Conservation (phyloP, 1,140 invertebrate genomes). For the Agrilus planipennis region DNA sequence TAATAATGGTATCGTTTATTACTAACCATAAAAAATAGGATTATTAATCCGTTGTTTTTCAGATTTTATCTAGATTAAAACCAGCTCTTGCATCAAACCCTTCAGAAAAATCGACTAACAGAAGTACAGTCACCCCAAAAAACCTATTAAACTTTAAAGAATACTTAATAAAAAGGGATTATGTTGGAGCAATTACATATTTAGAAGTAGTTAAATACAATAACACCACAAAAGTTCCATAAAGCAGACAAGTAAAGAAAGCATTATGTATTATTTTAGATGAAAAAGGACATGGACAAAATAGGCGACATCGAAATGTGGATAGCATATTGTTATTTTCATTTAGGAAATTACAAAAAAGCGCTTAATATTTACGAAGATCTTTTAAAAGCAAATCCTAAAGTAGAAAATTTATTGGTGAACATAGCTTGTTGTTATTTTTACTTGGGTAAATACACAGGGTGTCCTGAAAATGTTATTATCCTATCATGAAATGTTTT, state of each 20-base stretch:
- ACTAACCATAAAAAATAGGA: no score
- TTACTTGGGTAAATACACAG: conserved; percentile 73
- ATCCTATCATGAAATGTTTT: background rate
- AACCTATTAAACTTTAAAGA: conserved; percentile 76
- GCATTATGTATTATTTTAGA: no score
- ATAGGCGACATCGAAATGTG: conserved; percentile 52
- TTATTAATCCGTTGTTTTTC: conserved; percentile 5
- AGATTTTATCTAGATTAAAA: conserved; percentile 28
- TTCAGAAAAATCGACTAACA: conserved; percentile 10
- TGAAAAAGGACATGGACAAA: conserved; percentile 18
- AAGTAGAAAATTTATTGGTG: conserved; percentile 45
- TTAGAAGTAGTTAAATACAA: conserved; percentile 56
- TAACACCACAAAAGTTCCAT: conserved; percentile 3
- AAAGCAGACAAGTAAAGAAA: no score
- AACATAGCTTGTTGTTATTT: conserved; percentile 93
- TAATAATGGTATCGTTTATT: no score
- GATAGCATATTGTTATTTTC: conserved; percentile 91
- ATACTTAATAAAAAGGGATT: conserved; percentile 81
- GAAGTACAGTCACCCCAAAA: conserved; percentile 21
- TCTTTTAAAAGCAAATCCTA: conserved; percentile 30
- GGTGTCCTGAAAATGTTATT: background rate
- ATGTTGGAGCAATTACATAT: conserved; percentile 84
- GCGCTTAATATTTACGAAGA: conserved; percentile 65
- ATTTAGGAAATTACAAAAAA: conserved; percentile 84
- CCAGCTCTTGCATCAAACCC: conserved; percentile 18